These are phyloP conservation scores for Pogonomyrmex californicus DNA, from an alignment of 1,140 invertebrate genomes.

Conservation along the genomic window DNA sequence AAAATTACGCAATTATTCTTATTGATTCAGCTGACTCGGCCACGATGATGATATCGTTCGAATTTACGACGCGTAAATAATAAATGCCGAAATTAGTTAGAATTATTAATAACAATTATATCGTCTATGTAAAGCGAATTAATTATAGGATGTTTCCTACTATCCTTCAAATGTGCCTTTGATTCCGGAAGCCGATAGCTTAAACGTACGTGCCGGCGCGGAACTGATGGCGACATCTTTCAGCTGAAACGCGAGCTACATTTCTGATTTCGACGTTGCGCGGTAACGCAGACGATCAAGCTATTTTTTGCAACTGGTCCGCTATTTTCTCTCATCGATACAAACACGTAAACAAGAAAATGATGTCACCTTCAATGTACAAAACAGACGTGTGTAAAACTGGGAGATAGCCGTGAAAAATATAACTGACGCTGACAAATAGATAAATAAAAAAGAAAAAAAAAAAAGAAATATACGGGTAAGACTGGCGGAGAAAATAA, in stretches of 20 bases:
- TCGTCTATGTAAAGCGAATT: neutral
- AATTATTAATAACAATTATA: slow-evolving; percentile 31
- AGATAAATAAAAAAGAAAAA: neutral
- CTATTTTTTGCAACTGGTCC: neutral
- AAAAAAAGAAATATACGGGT: neutral
- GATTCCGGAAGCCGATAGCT: neutral
- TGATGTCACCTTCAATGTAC: neutral
- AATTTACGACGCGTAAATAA: slow-evolving; percentile 13
- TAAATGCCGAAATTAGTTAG: neutral
- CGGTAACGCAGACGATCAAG: slow-evolving; percentile 31
- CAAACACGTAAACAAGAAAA: neutral
- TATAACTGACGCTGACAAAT: slow-evolving; percentile 20
- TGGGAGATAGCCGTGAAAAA: neutral
- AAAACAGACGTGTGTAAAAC: neutral
- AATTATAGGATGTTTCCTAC: neutral
- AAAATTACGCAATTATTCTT: slow-evolving; percentile 22
- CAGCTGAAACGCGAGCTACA: neutral
- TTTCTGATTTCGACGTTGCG: slow-evolving; percentile 41
- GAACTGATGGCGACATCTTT: slow-evolving; percentile 60
- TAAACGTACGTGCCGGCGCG: neutral
- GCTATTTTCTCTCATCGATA: slow-evolving; percentile 7
- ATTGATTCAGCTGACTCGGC: neutral
- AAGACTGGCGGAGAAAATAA: slow-evolving; percentile 48
- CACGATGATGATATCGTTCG: neutral
- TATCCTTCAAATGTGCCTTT: neutral